Conservation (phyloP, 2,797 vertebrate species). For the Miichthys miiuy region DNA sequence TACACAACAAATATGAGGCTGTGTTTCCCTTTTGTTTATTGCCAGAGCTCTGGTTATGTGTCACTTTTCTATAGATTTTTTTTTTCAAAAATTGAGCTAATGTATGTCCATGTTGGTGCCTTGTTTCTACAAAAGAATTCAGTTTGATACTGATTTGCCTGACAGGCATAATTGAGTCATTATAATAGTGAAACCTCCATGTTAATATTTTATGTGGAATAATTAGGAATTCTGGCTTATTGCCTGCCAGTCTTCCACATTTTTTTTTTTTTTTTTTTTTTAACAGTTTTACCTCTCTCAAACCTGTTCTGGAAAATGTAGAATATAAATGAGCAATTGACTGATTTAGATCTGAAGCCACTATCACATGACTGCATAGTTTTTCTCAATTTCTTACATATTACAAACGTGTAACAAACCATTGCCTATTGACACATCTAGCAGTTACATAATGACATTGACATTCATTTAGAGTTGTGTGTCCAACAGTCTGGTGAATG, state of each 20-base stretch:
- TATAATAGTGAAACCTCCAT: constrained; percentile 65
- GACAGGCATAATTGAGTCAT: constrained; percentile 56
- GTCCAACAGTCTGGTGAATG: neutral
- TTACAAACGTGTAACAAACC: too few relatives aligned
- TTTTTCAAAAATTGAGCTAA: constrained; percentile 83
- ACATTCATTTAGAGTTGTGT: neutral
- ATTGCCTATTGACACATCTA: neutral
- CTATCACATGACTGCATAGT: neutral
- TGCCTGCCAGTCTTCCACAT: neutral
- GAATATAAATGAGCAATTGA: neutral
- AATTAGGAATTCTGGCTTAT: constrained; percentile 36
- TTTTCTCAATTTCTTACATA: neutral
- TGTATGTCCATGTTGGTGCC: constrained; percentile 74
- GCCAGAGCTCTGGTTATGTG: constrained; percentile 86
- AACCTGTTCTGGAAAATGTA: neutral
- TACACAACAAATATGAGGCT: constrained; percentile 68
- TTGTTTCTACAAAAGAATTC: constrained; percentile 5
- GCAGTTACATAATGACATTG: neutral
- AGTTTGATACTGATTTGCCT: constrained; percentile 76
- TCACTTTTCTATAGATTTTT: constrained; percentile 79
- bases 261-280: neutral
- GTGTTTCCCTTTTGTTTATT: constrained; percentile 81
- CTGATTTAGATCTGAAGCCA: neutral
- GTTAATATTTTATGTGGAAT: constrained; percentile 53
- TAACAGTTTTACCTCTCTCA: neutral